These are phyloP conservation scores for Pampusana beccarii DNA, from an alignment of 2,113 vertebrate species.

Conservation along the genomic window DNA sequence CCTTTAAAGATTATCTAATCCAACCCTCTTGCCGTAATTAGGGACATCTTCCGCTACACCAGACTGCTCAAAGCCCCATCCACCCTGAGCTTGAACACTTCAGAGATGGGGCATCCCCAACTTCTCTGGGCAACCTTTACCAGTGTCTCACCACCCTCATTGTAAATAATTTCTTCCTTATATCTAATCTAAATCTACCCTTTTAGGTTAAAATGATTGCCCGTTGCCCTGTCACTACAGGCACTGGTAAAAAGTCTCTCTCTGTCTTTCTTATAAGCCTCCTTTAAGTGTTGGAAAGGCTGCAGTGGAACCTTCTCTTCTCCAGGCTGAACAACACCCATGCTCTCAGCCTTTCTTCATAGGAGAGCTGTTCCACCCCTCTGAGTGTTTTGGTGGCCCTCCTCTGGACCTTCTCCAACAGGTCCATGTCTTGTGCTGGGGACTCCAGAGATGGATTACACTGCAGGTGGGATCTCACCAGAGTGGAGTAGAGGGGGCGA, in stretches of 20 bases:
- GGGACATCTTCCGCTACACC: neutral
- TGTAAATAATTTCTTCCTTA: neutral
- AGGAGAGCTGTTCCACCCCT: neutral
- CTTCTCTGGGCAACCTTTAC: neutral
- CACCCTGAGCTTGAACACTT: neutral
- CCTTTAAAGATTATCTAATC: neutral
- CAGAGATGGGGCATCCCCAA: fast-evolving
- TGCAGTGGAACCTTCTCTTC: neutral
- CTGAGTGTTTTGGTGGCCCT: neutral
- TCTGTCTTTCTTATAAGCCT: neutral
- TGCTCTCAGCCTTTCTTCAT: neutral
- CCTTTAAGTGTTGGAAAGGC: neutral
- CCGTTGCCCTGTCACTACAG: neutral
- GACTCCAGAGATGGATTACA: neutral
- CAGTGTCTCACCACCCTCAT: neutral
- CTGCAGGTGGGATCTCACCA: neutral
- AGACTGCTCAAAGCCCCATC: neutral
- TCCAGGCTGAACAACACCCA: neutral
- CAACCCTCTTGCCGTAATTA: neutral
- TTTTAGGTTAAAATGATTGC: neutral
- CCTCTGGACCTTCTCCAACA: neutral
- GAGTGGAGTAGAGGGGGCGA: neutral
- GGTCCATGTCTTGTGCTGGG: neutral
- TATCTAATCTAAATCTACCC: neutral
- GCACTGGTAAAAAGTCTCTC: neutral